phyloP scores from a whole-genome alignment of 2,797 vertebrate genomes.

The Heterohyrax brucei region DNA sequence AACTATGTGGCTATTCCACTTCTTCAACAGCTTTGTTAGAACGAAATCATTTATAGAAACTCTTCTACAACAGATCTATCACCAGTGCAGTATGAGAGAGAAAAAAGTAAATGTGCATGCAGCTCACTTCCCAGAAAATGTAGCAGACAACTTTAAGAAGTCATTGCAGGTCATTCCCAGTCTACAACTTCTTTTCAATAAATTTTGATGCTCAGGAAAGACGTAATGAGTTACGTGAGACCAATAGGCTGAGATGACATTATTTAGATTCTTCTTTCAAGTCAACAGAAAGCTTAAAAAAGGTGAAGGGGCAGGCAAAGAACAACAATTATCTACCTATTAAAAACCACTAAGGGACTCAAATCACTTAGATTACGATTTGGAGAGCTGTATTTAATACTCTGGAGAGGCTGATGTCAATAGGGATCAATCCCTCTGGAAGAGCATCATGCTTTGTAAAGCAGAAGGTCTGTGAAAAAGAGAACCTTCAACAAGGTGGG shows the following conservation, averaged over 20 bases:
- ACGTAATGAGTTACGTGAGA: constrained; percentile 21
- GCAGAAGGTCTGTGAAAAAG: no score
- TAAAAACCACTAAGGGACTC: not conserved
- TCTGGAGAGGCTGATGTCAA: no score
- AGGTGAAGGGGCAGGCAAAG: not conserved
- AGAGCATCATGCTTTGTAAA: no score
- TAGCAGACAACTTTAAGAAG: not conserved
- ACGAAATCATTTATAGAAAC: constrained; percentile 38
- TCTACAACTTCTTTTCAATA: constrained; percentile 12
- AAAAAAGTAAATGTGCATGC: not conserved
- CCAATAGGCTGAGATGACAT: not conserved
- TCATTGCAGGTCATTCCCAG: not conserved
- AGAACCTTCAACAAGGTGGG: no score
- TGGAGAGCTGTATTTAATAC: constrained; percentile 7
- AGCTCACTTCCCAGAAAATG: constrained; percentile 24
- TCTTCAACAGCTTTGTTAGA: constrained; percentile 13
- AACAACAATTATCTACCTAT: not conserved
- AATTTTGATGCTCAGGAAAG: not conserved
- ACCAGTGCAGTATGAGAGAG: not conserved
- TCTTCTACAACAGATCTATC: not conserved
- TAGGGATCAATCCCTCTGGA: no score
- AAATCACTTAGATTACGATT: not conserved
- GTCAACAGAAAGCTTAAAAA: constrained; percentile 4
- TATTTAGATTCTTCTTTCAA: constrained; percentile 18
- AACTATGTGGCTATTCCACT: not conserved